Evolutionary conservation across 2,888 invertebrate genomes (phyloP).

Genomic region (Leucophenga maculata): DNA sequence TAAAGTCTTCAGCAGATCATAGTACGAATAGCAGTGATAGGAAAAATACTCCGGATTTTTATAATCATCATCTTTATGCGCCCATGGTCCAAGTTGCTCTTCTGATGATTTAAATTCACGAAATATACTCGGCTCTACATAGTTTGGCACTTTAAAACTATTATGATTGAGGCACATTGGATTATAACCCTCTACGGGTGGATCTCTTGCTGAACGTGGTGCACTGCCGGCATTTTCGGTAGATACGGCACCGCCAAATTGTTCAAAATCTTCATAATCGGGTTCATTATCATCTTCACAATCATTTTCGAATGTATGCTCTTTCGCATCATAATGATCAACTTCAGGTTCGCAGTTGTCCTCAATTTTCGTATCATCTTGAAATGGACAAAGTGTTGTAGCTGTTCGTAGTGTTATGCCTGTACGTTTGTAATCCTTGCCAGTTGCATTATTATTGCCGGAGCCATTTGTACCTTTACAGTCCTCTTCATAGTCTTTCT

Average conservation of each 20-base stretch:
- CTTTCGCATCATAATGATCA: background rate
- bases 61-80: background rate
- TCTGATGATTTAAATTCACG: background rate
- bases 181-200: background rate
- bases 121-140: background rate
- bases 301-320: background rate
- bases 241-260: background rate
- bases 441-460: no score
- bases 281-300: background rate
- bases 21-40: conserved; percentile 1
- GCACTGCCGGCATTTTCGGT: background rate
- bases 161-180: conserved; percentile 7
- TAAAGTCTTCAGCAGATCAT: background rate
- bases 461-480: no score
- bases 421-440: no score
- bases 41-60: background rate
- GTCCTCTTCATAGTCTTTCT: no score
- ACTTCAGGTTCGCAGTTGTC: no score
- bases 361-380: no score
- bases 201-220: conserved; percentile 1
- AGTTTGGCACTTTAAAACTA: background rate
- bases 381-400: no score
- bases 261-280: background rate
- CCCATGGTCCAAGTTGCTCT: background rate
- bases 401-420: no score